Evolutionary conservation across 2,113 vertebrate species (phyloP).

Genomic region (Nycticryphes semicollaris): DNA sequence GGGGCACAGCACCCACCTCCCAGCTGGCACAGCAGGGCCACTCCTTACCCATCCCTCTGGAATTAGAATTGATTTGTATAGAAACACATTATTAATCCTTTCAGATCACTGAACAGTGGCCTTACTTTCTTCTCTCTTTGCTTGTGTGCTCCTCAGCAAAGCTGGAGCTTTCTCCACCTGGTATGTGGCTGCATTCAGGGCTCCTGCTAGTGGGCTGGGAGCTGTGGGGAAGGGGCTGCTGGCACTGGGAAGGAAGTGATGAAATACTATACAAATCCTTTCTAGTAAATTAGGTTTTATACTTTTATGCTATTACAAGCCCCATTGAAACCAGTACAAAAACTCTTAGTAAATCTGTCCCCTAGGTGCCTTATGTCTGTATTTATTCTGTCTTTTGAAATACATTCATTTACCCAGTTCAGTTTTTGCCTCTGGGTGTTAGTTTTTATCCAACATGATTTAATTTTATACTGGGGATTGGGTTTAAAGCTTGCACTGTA

Average conservation of each 20-base stretch:
- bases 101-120: not conserved
- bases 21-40: fast-evolving
- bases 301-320: slow-evolving; percentile 59
- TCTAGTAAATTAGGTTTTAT: slow-evolving; percentile 68
- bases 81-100: not conserved
- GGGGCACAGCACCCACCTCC: not conserved
- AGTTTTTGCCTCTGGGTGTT: slow-evolving; percentile 61
- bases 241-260: not conserved
- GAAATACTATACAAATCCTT: slow-evolving; percentile 50
- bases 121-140: slow-evolving; percentile 17
- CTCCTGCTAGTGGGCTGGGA: not conserved
- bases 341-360: slow-evolving; percentile 65
- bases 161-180: not conserved
- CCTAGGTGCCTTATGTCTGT: slow-evolving; percentile 59
- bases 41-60: not conserved
- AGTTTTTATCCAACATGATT: slow-evolving; percentile 68
- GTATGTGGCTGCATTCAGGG: not conserved
- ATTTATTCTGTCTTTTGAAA: slow-evolving; percentile 71
- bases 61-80: slow-evolving; percentile 32
- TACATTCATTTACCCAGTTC: slow-evolving; percentile 58
- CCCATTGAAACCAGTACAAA: slow-evolving; percentile 62
- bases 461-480: slow-evolving; percentile 60
- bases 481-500: slow-evolving; percentile 44
- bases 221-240: not conserved
- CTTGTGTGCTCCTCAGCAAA: not conserved